phyloP scores from a whole-genome alignment of 1,140 invertebrate species.

The Pseudomyrmex cubaensis region DNA sequence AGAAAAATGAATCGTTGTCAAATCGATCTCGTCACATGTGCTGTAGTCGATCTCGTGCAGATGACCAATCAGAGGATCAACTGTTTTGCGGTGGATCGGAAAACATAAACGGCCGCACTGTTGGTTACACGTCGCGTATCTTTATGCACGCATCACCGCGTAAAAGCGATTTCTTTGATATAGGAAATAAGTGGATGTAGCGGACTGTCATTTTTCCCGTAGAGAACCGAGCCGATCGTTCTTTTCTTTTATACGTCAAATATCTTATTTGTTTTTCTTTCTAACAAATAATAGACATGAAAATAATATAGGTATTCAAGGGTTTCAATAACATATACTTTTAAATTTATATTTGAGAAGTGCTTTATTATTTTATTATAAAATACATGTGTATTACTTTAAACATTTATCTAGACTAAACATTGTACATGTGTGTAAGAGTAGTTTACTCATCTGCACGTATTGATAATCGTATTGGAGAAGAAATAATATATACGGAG shows the following conservation, averaged over 20 bases:
- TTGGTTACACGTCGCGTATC: conserved; percentile 20
- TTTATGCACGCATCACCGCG: neutral
- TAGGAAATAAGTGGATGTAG: conserved; percentile 6
- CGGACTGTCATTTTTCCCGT: neutral
- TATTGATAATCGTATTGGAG: conserved; percentile 13
- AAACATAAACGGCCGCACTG: conserved; percentile 48
- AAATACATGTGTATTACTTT: neutral
- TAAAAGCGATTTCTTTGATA: conserved; percentile 25
- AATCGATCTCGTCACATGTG: conserved; percentile 31
- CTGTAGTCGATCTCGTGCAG: conserved; percentile 64
- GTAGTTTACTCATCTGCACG: conserved; percentile 8
- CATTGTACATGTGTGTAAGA: neutral
- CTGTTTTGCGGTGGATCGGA: conserved; percentile 56
- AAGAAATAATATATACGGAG: conserved; percentile 4
- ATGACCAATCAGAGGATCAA: conserved; percentile 70
- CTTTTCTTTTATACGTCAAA: neutral
- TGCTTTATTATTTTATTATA: neutral
- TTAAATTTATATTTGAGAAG: neutral
- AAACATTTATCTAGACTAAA: conserved; percentile 7
- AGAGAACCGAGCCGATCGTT: neutral
- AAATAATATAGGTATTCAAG: neutral
- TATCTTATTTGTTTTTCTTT: neutral
- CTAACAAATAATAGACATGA: neutral
- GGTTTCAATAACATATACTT: neutral
- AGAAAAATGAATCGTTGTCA: conserved; percentile 61